Evolutionary conservation across 2,113 vertebrate species (phyloP).

Genomic region (Bufo gargarizans): DNA sequence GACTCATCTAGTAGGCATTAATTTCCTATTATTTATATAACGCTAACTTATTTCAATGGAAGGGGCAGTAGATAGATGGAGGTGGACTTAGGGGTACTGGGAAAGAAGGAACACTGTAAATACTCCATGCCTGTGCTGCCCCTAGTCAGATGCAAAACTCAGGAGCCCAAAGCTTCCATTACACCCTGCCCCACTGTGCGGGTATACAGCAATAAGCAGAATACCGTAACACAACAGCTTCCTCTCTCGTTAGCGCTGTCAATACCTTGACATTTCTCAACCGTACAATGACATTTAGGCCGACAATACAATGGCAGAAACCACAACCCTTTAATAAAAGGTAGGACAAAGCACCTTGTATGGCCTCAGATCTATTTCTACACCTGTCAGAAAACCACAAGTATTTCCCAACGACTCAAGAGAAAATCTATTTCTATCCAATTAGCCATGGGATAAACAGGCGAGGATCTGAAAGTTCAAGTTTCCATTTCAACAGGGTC

Average conservation of each 20-base stretch:
- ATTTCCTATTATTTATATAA: neutral
- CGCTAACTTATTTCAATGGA: neutral
- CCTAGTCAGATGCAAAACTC: neutral
- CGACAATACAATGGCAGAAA: neutral
- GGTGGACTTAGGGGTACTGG: no score
- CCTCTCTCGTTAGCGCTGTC: neutral
- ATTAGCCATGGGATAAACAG: constrained; percentile 40
- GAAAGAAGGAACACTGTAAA: neutral
- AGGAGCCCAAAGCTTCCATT: neutral
- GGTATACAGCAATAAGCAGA: neutral
- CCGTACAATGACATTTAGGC: neutral
- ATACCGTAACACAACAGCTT: neutral
- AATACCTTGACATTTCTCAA: neutral
- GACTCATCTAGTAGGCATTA: neutral
- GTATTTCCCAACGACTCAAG: constrained; percentile 2
- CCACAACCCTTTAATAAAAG: neutral
- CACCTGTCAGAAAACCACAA: constrained; percentile 30
- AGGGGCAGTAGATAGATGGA: no score
- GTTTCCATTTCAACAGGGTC: constrained; percentile 71
- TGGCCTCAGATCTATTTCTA: constrained; percentile 21
- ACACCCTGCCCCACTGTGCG: neutral
- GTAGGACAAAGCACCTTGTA: neutral
- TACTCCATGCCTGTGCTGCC: neutral
- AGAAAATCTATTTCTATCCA: constrained; percentile 29
- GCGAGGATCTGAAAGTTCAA: constrained; percentile 56